Conservation (phyloP, 2,888 invertebrate genomes). For the Sminthurinus aureus region DNA sequence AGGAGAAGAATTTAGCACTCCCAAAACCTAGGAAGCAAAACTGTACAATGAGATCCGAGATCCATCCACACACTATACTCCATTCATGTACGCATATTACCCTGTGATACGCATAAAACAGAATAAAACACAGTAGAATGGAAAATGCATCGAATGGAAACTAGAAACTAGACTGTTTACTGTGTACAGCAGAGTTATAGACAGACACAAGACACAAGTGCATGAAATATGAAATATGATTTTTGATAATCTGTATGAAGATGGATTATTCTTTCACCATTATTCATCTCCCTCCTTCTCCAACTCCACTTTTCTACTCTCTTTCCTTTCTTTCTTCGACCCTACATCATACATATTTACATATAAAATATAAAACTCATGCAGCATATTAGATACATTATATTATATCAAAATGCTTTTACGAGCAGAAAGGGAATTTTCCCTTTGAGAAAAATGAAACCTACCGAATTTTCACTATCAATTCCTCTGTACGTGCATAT, state of each 20-base stretch:
- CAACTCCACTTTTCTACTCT: background rate
- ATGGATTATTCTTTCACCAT: constrained; percentile 39
- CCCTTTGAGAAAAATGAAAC: constrained; percentile 1
- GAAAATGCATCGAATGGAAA: no score
- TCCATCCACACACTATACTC: background rate
- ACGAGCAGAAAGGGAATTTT: background rate
- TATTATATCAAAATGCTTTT: background rate
- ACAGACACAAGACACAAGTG: constrained; percentile 28
- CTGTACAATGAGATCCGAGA: background rate
- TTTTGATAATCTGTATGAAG: constrained; percentile 41
- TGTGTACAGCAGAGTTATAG: background rate
- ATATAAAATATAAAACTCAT: constrained; percentile 20
- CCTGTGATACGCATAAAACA: no score
- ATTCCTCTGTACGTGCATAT: background rate
- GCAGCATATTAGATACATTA: background rate
- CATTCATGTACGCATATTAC: no score
- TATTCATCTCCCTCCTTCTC: constrained; percentile 31
- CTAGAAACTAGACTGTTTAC: no score
- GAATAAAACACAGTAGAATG: no score
- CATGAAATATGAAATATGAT: constrained; percentile 41
- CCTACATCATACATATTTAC: no score
- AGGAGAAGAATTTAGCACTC: constrained; percentile 20
- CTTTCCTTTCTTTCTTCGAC: background rate
- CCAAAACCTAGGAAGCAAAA: background rate
- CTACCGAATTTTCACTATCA: background rate